A percentile compares a stretch with the other conserved stretches of the same genome.
Evolutionary conservation across 2,797 vertebrate genomes (phyloP).

Genomic region (Pteropus rufus): DNA sequence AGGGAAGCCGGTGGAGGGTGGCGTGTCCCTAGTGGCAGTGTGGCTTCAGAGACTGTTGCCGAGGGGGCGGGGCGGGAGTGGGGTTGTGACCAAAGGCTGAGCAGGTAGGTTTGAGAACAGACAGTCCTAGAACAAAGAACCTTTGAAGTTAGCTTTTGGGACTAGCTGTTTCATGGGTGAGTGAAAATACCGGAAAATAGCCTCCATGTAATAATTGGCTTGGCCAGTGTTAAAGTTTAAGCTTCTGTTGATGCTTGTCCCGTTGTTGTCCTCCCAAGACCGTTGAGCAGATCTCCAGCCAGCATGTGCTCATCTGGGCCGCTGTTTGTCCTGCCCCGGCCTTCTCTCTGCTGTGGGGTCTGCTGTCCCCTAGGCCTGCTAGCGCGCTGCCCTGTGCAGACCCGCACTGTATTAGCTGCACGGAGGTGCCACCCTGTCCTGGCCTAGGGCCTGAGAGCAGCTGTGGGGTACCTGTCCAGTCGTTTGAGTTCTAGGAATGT

Average conservation of each 20-base stretch:
- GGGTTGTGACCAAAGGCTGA: too few species aligned
- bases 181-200: background rate
- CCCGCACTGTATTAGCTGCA: background rate
- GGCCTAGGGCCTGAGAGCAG: background rate
- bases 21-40: background rate
- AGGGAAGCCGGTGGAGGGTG: rapidly evolving
- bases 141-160: background rate
- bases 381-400: background rate
- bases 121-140: background rate
- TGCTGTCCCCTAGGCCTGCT: rapidly evolving
- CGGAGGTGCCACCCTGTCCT: background rate
- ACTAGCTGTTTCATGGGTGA: background rate
- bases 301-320: rapidly evolving
- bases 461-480: background rate
- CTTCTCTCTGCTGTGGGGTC: background rate
- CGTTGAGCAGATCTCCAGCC: background rate
- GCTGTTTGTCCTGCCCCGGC: background rate
- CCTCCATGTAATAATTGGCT: background rate
- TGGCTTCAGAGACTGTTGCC: rapidly evolving
- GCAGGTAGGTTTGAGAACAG: background rate
- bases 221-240: background rate
- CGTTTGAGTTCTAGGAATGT: background rate
- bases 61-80: rapidly evolving
- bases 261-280: background rate
- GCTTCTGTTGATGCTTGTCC: background rate